phyloP scores from a whole-genome alignment of 2,113 vertebrate genomes.

The Narcine bancroftii region DNA sequence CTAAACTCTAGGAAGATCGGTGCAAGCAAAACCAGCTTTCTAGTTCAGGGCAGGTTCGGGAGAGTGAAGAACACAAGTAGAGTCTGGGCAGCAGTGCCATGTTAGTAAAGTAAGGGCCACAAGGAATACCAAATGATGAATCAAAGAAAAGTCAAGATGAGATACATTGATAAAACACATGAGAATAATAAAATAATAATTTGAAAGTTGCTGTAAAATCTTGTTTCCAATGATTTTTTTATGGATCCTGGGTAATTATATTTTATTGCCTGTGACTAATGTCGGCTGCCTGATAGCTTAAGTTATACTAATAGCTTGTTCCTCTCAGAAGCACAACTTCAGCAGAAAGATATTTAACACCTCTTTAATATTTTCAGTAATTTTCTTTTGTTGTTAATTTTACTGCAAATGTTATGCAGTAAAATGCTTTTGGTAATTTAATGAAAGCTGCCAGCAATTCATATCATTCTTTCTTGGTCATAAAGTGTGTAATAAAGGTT shows the following conservation, averaged over 20 bases:
- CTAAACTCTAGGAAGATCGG: no score
- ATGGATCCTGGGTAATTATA: not conserved
- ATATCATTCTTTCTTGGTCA: not conserved
- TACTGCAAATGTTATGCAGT: slow-evolving; percentile 26
- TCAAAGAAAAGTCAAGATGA: not conserved
- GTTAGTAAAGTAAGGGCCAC: no score
- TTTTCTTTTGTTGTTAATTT: slow-evolving; percentile 23
- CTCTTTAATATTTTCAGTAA: slow-evolving; percentile 30
- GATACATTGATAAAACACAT: not conserved
- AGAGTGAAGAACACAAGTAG: no score
- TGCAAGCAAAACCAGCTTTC: no score
- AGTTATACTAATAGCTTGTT: not conserved
- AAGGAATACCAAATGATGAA: not conserved
- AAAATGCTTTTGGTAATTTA: slow-evolving; percentile 26
- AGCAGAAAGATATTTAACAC: not conserved
- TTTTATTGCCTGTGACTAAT: not conserved
- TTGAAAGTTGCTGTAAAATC: not conserved
- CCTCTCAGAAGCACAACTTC: not conserved
- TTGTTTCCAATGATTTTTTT: not conserved
- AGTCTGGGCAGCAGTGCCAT: no score
- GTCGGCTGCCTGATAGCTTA: not conserved
- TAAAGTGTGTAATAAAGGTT: slow-evolving; percentile 17
- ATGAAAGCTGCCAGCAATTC: slow-evolving; percentile 15
- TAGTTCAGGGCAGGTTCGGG: no score
- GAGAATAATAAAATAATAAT: not conserved